Base-by-base conservation (phyloP, 2,888 invertebrate genomes). In the Hedychridium roseum region DNA sequence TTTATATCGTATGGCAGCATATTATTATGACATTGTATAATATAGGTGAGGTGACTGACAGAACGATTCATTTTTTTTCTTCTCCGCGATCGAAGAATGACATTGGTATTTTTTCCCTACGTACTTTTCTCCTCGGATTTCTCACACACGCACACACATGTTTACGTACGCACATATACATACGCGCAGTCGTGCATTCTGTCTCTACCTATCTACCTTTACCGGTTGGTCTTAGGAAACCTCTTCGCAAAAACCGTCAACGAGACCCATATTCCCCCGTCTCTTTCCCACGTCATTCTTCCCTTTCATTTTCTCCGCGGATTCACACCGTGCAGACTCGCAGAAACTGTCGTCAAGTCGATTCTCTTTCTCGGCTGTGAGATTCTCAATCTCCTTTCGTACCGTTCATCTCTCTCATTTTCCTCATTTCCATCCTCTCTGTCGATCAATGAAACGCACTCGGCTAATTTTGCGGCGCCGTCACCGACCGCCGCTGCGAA, bases 1-100 rank as follows among this genome's bases (percentile, higher is more conserved):
- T 77, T 76, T 74, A 76, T 77, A 77, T 72, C 69, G 69, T 71
- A 76, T 78, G 78, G 76, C 76, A 78, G 78, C 76, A 72, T 77
- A 76, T 69, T 73, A 74, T 74, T 64, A 75, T 74, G 75, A 76
- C 75, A 76, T 71, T 74, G 70, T 78, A 69, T 76, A 71, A 71
- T 74, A 74, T 72, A 71, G 63, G 68, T 76, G 70, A 70, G 69
- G 70, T 73, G 73, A 73, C 70, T 73, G 74, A 74, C 70, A 73
- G 66, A 69, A 73, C 69, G 70, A 74, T 70, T 70, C 57, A 57
- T 59, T 48, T 61, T 46, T 39, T 39, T 58, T 55, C 47, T 60
- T 60, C 50, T 49, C 15, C 44, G 42, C 44, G 49, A 38, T 34
- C 46, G 48, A 46, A 46, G 45, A 53, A 50, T 30, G 32, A 46